A percentile compares a stretch with the other conserved stretches of the same genome.
Evolutionary conservation across 2,113 vertebrate genomes (phyloP).

Genomic region (Chunga burmeisteri): DNA sequence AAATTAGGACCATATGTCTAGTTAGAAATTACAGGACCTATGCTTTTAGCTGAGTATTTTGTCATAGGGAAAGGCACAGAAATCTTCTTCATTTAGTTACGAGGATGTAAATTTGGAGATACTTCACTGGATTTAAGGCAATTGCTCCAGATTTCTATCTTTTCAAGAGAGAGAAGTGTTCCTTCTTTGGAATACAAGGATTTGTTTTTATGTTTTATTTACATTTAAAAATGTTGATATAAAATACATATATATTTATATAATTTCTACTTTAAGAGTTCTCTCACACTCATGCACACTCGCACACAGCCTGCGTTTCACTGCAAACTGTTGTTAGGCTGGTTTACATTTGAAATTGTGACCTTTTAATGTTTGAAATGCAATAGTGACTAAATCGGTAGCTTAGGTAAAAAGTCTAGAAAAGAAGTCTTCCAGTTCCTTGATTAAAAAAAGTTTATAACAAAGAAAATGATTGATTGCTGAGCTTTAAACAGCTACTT

Average conservation of each 20-base stretch:
- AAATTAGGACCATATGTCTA: conserved; percentile 36
- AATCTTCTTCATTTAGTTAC: background rate
- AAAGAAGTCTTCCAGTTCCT: background rate
- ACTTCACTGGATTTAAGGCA: background rate
- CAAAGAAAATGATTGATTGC: conserved; percentile 20
- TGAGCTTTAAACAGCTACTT: conserved; percentile 44
- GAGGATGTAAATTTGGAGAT: background rate
- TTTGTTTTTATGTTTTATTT: background rate
- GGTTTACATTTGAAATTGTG: background rate
- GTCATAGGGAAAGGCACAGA: background rate
- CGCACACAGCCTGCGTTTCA: background rate
- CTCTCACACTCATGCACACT: background rate
- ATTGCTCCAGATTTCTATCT: background rate
- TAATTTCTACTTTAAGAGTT: background rate
- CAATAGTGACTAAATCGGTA: background rate
- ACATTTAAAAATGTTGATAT: background rate
- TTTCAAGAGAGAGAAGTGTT: background rate
- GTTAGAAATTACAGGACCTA: background rate
- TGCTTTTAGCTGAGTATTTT: conserved; percentile 23
- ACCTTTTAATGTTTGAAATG: background rate
- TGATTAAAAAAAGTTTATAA: background rate
- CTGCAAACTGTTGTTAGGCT: background rate
- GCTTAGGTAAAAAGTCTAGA: background rate
- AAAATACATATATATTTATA: background rate
- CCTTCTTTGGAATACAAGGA: background rate